Base-by-base conservation (phyloP, 2,888 invertebrate species). In the Agonopterix subpropinquella region DNA sequence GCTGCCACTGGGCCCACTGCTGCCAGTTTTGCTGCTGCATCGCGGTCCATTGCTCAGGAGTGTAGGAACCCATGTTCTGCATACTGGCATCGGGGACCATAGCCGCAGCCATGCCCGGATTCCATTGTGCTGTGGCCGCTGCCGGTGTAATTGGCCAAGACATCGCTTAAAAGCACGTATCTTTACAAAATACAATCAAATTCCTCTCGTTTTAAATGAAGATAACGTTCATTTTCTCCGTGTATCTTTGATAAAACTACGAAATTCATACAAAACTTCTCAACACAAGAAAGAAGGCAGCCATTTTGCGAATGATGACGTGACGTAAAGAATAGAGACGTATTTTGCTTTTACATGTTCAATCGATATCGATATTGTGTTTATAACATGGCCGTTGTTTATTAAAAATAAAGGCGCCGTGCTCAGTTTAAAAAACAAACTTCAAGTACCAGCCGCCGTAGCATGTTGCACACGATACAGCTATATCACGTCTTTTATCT, bases 1-100 rank as follows among this genome's bases (percentile, higher is more conserved):
- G 92, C 63, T 94, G 93, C 94, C 94, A 94, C 59, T 93, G 93
- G 8, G 92, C 90, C 91, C 93, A 93, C 59, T 94, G 93, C 56
- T 92, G 91, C 91, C 92, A 93, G 65, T 92, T 92, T 70, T 93
- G 92, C 59, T 93, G 92, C 65, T 92, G 53, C 36, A 47, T 93
- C 77, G 92, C 86, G 58, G 90, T 86, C 93, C 93, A 93, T 73
- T 93, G 93, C 60, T 93, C 93, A 43, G 91, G 77, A 5, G 91
- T 90, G 57, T 91, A 92, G 13, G 88, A 63, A 11, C 70, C 73
- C 72, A 84, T 73, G 53, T 63, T 78, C 13, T 70, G 72, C 71
- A 84, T 73, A 52, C 62, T 78, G 67, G 80, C 70, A 52, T 83
- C 77, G 44, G 55, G 58, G 51, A 54, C 48, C 45, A 58, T 48